Conservation (phyloP, 2,113 vertebrate species). For the Engystomops pustulosus region DNA sequence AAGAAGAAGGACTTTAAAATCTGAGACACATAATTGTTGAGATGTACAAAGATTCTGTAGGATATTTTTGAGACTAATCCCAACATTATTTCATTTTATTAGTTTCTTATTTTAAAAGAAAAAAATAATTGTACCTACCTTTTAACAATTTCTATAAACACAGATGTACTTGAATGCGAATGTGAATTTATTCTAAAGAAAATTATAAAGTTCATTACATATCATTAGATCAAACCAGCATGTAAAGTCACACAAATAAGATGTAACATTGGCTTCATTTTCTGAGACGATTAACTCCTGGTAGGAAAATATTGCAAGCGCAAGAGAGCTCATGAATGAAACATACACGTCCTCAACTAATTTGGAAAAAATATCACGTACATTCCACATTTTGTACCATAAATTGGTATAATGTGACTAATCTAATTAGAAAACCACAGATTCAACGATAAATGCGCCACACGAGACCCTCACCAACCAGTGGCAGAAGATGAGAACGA, state of each 20-base stretch:
- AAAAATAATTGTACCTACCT: background rate
- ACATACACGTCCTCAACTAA: background rate
- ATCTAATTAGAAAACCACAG: constrained; percentile 36
- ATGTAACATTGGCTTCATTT: too few species aligned
- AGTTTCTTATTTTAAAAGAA: too few species aligned
- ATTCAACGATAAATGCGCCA: constrained; percentile 3
- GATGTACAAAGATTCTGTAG: too few species aligned
- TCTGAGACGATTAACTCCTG: too few species aligned
- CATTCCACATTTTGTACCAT: background rate
- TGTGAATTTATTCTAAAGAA: background rate
- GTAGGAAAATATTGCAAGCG: background rate
- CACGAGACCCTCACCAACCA: background rate
- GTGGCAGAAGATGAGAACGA: background rate
- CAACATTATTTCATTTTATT: too few species aligned
- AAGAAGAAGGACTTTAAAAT: background rate
- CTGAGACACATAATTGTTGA: too few species aligned
- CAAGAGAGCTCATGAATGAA: background rate
- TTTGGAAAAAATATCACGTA: background rate
- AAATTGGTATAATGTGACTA: background rate
- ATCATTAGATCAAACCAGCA: background rate
- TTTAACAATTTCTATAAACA: background rate
- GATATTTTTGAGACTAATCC: too few species aligned
- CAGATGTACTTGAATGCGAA: too few species aligned
- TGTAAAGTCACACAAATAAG: background rate
- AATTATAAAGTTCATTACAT: background rate